A percentile compares a stretch with the other conserved stretches of the same genome.
phyloP scores from a whole-genome alignment of 2,888 invertebrate species.

The Eilema griseolum region DNA sequence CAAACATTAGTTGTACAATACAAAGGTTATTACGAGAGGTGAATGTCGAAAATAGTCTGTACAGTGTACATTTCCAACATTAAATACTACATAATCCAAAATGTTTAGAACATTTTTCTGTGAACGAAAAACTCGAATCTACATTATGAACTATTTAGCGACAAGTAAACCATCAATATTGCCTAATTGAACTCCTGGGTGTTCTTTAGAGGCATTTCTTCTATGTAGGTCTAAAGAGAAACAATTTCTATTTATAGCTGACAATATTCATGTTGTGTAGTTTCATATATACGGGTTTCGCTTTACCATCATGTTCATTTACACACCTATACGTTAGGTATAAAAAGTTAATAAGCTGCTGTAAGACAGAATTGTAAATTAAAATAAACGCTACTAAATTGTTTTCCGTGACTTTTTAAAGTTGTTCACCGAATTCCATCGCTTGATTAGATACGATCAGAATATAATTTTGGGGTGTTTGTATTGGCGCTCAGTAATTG shows the following conservation, averaged over 20 bases:
- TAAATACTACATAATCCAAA: neutral
- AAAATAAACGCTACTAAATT: neutral
- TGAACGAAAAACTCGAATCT: too few species aligned
- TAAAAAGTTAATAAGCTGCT: too few species aligned
- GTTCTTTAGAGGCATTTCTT: neutral
- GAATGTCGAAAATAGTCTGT: neutral
- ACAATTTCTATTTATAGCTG: too few species aligned
- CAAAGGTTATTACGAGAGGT: neutral
- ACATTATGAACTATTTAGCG: too few species aligned
- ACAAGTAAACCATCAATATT: neutral
- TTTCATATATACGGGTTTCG: neutral
- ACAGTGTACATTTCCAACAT: neutral
- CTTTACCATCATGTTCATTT: neutral
- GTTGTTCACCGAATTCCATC: neutral
- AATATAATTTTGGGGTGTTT: constrained; percentile 8
- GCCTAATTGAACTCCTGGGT: neutral
- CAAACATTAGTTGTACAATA: neutral
- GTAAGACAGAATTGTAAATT: neutral
- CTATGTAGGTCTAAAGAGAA: too few species aligned
- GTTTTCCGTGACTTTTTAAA: neutral
- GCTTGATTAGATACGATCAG: constrained; percentile 1
- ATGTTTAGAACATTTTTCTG: too few species aligned
- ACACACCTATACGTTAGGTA: neutral
- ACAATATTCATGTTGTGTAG: neutral
- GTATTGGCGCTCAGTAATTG: constrained; percentile 1